Base-by-base conservation (phyloP, 1,140 invertebrate genomes). In the Maniola jurtina region DNA sequence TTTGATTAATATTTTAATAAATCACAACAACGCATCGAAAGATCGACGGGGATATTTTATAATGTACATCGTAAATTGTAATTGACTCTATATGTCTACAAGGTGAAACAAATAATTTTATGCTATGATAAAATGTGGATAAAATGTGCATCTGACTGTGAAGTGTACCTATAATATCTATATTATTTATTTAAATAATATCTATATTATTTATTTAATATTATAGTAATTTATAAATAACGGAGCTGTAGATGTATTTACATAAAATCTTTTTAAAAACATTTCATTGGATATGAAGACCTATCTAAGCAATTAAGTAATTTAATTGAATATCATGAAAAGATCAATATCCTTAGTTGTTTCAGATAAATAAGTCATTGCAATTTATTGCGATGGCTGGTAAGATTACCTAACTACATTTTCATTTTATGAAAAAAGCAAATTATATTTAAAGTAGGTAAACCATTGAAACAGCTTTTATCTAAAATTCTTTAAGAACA, bases 41-140 rank as follows among this genome's bases (percentile, higher is more conserved):
- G 55, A 54, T 34, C 38, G 58, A 58, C 54, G 54, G 47, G 58
- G 66, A 33, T 60, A 63, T 52, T 61, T 68, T 68, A 50, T 50
- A 25, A 68, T 38, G 33, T 62, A 67, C 45, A 42, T 63, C 34
- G 56, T 63, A 58, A 63, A 42, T 63, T 14, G 56, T 63, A 68
- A 68, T 68, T 68, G 66, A 68, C 66, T 55, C 64, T 66, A 61
- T 66, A 61, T 61, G 35, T 58, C 66, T 68, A 68, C 66, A 36
- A 54, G 54, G 25, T 25, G 25, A 25, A 25, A 25, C 25, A 54
- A 62, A 61, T 52, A 16, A 36, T 34, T 15, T 34, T 9, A 15
- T 35, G 42, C 36, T 42, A 14, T 61, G 15, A 11, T 36, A 25
- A 25, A 25, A 25, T 25, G 25, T 36, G 9, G 54, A 36, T 33